Percentiles rank a stretch among this genome's conserved stretches.
These are phyloP conservation scores for Phylloscopus whistleri DNA, from an alignment of 2,113 vertebrate genomes.

Conservation along the genomic window DNA sequence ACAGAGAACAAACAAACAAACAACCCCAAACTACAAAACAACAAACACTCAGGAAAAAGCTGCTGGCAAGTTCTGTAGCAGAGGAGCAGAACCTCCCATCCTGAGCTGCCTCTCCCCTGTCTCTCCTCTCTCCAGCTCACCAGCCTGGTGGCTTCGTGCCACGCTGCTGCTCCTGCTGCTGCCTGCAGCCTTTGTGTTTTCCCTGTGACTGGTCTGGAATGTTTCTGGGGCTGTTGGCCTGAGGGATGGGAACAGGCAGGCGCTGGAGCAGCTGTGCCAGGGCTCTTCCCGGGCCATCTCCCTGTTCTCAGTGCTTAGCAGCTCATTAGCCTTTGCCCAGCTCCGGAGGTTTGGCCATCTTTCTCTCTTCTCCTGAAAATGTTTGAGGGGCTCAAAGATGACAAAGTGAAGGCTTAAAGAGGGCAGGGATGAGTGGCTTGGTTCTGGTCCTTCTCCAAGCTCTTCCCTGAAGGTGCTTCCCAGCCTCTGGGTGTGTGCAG, in stretches of 20 bases:
- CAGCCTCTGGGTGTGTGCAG: background rate
- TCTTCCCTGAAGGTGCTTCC: background rate
- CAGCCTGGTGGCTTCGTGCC: background rate
- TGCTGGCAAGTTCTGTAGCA: background rate
- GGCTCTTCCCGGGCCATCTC: background rate
- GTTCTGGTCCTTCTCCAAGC: background rate
- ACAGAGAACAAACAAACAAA: rapidly evolving
- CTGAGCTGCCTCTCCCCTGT: background rate
- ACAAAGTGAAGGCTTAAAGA: background rate
- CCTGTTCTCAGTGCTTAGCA: background rate
- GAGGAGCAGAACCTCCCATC: background rate
- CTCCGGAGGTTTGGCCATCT: rapidly evolving
- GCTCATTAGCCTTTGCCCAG: background rate
- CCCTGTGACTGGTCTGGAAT: background rate
- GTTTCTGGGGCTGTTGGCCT: background rate
- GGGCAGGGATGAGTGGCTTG: background rate
- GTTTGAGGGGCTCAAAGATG: background rate
- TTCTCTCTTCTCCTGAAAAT: background rate
- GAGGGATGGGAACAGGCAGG: background rate
- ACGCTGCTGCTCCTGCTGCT: background rate
- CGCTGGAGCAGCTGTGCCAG: background rate
- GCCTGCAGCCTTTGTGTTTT: background rate
- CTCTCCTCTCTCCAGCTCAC: background rate
- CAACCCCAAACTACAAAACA: background rate
- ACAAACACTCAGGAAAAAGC: background rate